Evolutionary conservation across 2,797 vertebrate genomes (phyloP).

Genomic region (Thalassophryne amazonica): DNA sequence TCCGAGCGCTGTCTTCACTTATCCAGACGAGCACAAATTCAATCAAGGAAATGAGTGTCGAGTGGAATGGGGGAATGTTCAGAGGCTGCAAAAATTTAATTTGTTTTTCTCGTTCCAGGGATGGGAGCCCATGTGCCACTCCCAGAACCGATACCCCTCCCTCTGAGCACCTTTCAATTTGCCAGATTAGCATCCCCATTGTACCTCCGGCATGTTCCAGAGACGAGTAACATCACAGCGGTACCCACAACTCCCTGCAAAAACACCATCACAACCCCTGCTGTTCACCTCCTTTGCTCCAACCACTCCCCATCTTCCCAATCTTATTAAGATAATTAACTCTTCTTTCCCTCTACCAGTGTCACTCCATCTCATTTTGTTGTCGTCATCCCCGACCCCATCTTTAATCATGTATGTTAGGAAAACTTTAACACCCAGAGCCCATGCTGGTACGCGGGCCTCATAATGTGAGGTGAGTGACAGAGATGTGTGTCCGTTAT

Average conservation of each 20-base stretch:
- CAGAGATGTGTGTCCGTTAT: constrained; percentile 34
- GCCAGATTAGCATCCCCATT: constrained; percentile 72
- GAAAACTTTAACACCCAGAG: constrained; percentile 42
- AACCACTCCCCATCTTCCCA: constrained; percentile 56
- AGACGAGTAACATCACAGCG: constrained; percentile 31
- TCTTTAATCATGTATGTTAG: constrained; percentile 65
- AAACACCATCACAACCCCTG: constrained; percentile 23
- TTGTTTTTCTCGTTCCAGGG: constrained; percentile 71
- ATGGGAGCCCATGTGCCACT: constrained; percentile 57
- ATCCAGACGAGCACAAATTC: constrained; percentile 49
- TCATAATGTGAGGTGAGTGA: constrained; percentile 16
- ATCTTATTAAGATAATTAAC: constrained; percentile 78
- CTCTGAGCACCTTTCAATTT: constrained; percentile 73
- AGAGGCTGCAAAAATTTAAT: constrained; percentile 64
- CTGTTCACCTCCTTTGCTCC: constrained; percentile 29
- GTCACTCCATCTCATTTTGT: constrained; percentile 59
- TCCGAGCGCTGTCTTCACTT: constrained; percentile 5
- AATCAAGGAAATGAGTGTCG: constrained; percentile 57
- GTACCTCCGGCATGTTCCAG: constrained; percentile 58
- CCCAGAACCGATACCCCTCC: constrained; percentile 45
- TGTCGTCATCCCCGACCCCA: constrained; percentile 13
- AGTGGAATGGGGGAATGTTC: constrained; percentile 23
- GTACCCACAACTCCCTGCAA: constrained; percentile 9
- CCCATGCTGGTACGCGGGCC: constrained; percentile 19
- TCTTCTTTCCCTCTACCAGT: constrained; percentile 52